Evolutionary conservation across 2,113 vertebrate species (phyloP).

Genomic region (Gopherus flavomarginatus): DNA sequence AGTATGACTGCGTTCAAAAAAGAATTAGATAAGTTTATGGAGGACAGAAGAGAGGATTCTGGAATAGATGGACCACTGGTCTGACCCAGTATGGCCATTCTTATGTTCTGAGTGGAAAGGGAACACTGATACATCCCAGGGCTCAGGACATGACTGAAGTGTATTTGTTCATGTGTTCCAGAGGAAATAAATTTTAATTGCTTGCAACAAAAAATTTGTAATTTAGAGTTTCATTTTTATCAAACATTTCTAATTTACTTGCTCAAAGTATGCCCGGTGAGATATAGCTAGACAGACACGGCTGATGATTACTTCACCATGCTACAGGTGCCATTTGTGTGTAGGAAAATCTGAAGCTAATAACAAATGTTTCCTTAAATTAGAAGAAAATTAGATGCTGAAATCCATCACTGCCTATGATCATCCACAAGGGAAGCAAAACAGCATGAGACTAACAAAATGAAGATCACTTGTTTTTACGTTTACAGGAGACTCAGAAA

Average conservation of each 20-base stretch:
- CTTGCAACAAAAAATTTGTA: neutral
- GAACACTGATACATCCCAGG: neutral
- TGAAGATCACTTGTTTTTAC: neutral
- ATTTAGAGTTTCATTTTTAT: neutral
- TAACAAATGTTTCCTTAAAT: constrained; percentile 8
- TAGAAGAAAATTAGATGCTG: constrained; percentile 17
- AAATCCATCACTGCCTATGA: neutral
- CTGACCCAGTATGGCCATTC: neutral
- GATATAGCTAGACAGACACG: neutral
- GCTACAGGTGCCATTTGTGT: neutral
- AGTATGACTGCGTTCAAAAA: neutral
- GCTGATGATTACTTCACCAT: neutral
- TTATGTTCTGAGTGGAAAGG: neutral
- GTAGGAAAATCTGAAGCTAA: constrained; percentile 2
- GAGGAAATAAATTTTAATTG: neutral
- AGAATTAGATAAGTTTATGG: neutral
- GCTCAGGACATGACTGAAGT: neutral
- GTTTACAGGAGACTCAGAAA: neutral
- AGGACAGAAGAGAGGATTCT: neutral
- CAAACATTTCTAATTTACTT: neutral
- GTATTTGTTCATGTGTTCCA: neutral
- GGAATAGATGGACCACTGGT: neutral
- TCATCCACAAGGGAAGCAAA: neutral
- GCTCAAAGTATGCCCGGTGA: neutral
- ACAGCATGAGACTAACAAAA: neutral